Evolutionary conservation across 2,113 vertebrate species (phyloP).

Genomic region (Triplophysa siluroides): DNA sequence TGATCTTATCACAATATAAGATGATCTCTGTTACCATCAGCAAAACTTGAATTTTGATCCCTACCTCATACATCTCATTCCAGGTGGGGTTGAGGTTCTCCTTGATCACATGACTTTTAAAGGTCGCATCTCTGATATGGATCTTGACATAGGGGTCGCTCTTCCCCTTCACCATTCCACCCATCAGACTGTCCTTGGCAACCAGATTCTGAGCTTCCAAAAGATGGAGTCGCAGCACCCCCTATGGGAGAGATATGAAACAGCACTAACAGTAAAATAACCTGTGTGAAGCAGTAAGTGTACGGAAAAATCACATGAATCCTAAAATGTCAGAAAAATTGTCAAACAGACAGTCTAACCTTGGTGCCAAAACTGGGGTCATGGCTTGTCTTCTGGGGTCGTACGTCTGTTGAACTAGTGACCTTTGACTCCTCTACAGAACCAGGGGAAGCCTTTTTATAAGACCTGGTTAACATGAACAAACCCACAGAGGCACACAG

Average conservation of each 20-base stretch:
- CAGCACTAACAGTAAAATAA: background rate
- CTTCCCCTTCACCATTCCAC: constrained; percentile 82
- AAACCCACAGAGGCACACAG: background rate
- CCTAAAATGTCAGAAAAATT: background rate
- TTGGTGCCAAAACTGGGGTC: constrained; percentile 79
- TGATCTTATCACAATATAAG: no score
- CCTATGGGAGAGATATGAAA: constrained; percentile 66
- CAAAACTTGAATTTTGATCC: background rate
- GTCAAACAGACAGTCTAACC: constrained; percentile 62
- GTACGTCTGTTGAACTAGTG: constrained; percentile 51
- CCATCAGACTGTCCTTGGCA: constrained; percentile 86
- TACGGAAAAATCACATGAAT: background rate
- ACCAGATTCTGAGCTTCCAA: constrained; percentile 85
- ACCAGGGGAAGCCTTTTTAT: constrained; percentile 12
- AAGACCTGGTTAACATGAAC: constrained; percentile 32
- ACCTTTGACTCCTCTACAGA: constrained; percentile 67
- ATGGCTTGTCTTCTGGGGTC: constrained; percentile 74
- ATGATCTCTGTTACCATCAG: no score
- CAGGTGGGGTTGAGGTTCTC: constrained; percentile 88
- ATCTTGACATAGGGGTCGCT: constrained; percentile 89
- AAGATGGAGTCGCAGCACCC: constrained; percentile 84
- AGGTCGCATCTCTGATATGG: constrained; percentile 70
- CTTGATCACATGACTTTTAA: constrained; percentile 83
- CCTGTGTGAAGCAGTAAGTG: background rate
- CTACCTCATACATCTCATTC: constrained; percentile 91